Base-by-base conservation (phyloP, 2,113 vertebrate genomes). In the Poicephalus meyeri region DNA sequence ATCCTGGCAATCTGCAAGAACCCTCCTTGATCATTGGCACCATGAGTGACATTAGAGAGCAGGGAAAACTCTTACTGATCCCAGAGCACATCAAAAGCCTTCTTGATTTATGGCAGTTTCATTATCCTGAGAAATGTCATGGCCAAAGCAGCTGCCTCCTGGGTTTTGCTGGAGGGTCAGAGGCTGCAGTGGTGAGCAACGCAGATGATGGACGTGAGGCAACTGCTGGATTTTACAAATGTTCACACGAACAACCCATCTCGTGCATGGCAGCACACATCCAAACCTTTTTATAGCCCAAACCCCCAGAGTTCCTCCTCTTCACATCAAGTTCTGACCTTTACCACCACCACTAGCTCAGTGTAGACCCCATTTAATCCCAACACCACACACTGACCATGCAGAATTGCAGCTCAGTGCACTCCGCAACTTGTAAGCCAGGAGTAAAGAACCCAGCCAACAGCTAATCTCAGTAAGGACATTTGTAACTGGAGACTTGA, bases 161-260 rank as follows among this genome's bases (percentile, higher is more conserved):
- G 70, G 6, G 68, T 64, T 84, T 53, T 71, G 58, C 56, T n/a
- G 72, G 20, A 88, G 79, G 61, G 85, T 94, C 78, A 87, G 81
- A 93, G 86, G 46, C 63, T 87, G 92, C 0, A 1, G 71, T 0
- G 2, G 60, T 91, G 65, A 94, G 86, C 84, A 93, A 78, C 9
- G 47, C 60, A 52, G 55, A 73, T 91, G 97, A 97, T 61, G 0
- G 92, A 96, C 87, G 35, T 0, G 0, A 61, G 86, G 82, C 95
- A 97, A 93, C 93, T 97, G 96, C 82, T 86, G 50, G 85, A 95
- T 93, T 95, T 93, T 72, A 85, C 73, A 93, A 88, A 94, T 80
- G 90, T 80, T 92, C 87, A 95, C 61, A 85, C 0, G 4, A 91
- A 84, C 68, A 79, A 88, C 88, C 1, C 0, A 93, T 23, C 87